Conservation (phyloP, 2,888 invertebrate species). For the Agrotis exclamationis region DNA sequence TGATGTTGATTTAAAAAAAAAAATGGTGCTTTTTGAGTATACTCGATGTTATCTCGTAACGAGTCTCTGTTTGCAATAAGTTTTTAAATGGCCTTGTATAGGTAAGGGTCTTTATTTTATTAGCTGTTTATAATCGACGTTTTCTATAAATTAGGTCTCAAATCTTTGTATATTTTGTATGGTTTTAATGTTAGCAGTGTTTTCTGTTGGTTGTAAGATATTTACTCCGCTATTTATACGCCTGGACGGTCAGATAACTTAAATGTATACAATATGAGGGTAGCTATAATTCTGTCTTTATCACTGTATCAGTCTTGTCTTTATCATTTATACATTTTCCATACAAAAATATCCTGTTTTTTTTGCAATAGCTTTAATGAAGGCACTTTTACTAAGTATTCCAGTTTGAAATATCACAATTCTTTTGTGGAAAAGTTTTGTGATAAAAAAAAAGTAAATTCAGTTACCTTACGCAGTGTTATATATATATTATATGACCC, state of each 20-base stretch:
- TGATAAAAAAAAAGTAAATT: no score
- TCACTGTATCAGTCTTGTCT: no score
- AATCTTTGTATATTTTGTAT: constrained; percentile 59
- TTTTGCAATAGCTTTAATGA: no score
- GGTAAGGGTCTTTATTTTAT: constrained; percentile 59
- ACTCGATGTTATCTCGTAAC: constrained; percentile 39
- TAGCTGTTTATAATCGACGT: constrained; percentile 39
- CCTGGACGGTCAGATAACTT: constrained; percentile 49
- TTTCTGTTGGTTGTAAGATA: constrained; percentile 26
- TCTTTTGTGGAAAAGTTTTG: neutral
- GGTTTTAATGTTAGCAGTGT: constrained; percentile 35
- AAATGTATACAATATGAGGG: constrained; percentile 43
- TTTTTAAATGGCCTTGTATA: constrained; percentile 57
- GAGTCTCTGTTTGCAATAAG: constrained; percentile 49
- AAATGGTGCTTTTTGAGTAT: constrained; percentile 67
- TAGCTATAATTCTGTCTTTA: constrained; percentile 48
- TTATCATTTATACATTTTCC: neutral
- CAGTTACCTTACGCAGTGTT: no score
- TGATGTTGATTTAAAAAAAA: constrained; percentile 53
- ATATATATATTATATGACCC: no score
- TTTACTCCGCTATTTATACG: constrained; percentile 42
- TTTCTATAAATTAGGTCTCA: constrained; percentile 22
- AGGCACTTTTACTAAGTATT: neutral
- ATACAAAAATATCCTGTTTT: no score
- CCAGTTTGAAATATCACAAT: neutral